phyloP scores from a whole-genome alignment of 2,888 invertebrate genomes.

The Tachina lurida region DNA sequence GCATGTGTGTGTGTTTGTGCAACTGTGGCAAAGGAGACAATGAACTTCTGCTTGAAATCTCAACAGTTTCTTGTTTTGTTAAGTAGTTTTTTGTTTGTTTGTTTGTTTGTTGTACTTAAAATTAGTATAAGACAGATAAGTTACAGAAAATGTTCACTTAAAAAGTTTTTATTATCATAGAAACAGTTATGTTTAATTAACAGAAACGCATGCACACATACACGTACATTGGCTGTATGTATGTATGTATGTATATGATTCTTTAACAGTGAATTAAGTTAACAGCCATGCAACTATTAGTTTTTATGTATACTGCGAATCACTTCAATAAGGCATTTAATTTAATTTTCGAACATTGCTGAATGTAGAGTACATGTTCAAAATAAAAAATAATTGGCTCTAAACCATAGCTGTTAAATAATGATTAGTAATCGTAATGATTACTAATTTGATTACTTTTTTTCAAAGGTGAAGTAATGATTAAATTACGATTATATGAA shows the following conservation, averaged over 20 bases:
- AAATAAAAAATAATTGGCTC: no score
- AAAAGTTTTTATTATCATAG: conserved; percentile 17
- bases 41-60: conserved; percentile 40
- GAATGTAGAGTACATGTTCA: no score
- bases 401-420: no score
- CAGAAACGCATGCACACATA: not conserved
- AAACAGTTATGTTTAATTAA: conserved; percentile 27
- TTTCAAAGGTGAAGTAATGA: no score
- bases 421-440: no score
- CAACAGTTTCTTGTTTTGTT: conserved; percentile 39
- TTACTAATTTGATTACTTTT: no score
- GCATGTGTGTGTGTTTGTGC: not conserved
- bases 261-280: conserved; percentile 12
- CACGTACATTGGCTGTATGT: no score
- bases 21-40: not conserved
- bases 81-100: not conserved
- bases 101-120: conserved; percentile 33
- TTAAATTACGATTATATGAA: no score
- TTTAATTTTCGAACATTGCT: no score
- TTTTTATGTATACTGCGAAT: not conserved
- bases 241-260: not conserved
- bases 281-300: not conserved
- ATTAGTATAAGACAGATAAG: conserved; percentile 56
- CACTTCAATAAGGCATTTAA: no score
- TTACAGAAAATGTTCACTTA: conserved; percentile 51